These are phyloP conservation scores for Acropternis orthonyx DNA, from an alignment of 2,797 vertebrate genomes.

Conservation along the genomic window DNA sequence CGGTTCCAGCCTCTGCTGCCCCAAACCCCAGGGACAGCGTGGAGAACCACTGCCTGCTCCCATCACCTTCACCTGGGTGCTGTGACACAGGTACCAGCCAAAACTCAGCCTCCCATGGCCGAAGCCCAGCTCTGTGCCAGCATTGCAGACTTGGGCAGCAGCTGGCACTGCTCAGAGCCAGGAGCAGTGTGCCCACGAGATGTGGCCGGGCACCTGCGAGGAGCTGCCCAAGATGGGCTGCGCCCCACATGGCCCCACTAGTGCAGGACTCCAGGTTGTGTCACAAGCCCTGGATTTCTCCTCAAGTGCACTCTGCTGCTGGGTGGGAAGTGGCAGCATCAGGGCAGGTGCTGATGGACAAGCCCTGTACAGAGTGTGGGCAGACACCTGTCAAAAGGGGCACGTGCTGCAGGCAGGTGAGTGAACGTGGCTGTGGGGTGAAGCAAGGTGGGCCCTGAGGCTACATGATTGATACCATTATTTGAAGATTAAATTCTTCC, in stretches of 20 bases:
- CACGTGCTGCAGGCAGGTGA: background rate
- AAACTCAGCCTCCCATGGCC: background rate
- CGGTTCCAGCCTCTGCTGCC: background rate
- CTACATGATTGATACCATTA: background rate
- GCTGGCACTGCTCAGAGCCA: background rate
- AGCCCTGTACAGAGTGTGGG: background rate
- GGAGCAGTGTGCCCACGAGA: background rate
- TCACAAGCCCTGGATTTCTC: background rate
- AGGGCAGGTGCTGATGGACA: background rate
- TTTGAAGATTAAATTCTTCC: background rate
- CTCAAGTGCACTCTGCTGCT: background rate
- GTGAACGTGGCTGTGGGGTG: background rate
- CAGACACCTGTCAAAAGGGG: background rate
- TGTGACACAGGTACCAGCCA: rapidly evolving
- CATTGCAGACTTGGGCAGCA: background rate
- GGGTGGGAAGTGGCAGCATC: background rate
- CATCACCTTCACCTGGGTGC: background rate
- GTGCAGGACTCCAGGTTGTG: background rate
- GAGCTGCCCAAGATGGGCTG: background rate
- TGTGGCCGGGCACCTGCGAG: background rate
- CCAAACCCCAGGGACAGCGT: rapidly evolving
- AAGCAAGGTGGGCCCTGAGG: background rate
- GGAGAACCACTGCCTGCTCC: background rate
- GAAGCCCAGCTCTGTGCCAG: background rate
- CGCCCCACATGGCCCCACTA: background rate